Evolutionary conservation across 2,888 invertebrate species (phyloP).

Genomic region (Limnephilus marmoratus): DNA sequence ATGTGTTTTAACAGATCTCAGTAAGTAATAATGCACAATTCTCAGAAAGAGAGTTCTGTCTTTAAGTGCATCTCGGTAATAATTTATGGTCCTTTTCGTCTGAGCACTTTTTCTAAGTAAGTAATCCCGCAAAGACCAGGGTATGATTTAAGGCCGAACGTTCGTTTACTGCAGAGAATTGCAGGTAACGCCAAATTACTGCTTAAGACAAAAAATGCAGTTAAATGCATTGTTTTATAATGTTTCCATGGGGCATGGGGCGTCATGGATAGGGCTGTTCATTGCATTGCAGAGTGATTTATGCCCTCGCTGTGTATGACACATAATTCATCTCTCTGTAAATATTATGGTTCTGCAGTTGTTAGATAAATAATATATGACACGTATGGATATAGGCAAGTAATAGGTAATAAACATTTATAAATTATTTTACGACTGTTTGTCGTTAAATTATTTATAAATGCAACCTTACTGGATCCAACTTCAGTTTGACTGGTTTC

Average conservation of each 20-base stretch:
- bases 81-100: conserved; percentile 52
- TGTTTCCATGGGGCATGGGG: conserved; percentile 15
- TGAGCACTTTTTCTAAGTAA: conserved; percentile 40
- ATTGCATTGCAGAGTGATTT: neutral
- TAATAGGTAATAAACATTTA: neutral
- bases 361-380: neutral
- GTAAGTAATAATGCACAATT: conserved; percentile 55
- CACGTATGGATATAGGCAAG: neutral
- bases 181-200: conserved; percentile 40
- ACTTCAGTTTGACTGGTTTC: too few species aligned
- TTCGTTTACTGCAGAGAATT: neutral
- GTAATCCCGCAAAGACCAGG: neutral
- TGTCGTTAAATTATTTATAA: too few species aligned
- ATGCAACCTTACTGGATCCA: too few species aligned
- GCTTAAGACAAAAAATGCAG: neutral
- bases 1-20: conserved; percentile 49
- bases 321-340: conserved; percentile 8
- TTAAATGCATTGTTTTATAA: conserved; percentile 26
- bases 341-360: neutral
- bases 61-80: conserved; percentile 43
- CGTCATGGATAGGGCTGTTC: neutral
- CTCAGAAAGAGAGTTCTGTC: conserved; percentile 37
- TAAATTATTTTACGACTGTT: neutral
- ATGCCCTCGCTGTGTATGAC: neutral
- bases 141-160: conserved; percentile 34